These are phyloP conservation scores for Andrena trimmerana DNA, from an alignment of 2,888 invertebrate species.

Conservation along the genomic window DNA sequence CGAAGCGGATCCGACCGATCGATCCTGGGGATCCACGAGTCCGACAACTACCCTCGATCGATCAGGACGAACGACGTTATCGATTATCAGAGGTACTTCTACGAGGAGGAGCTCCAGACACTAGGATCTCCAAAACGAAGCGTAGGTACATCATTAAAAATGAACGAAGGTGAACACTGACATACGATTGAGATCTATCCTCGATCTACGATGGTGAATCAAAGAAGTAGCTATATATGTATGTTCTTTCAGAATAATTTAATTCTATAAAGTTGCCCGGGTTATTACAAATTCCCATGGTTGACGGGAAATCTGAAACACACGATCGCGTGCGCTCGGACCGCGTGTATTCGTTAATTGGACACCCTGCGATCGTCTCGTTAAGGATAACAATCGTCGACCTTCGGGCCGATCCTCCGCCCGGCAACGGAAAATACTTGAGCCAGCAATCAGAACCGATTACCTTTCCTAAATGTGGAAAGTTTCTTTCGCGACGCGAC, in stretches of 20 bases:
- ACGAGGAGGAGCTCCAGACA: neutral
- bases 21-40: slow-evolving; percentile 23
- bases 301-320: neutral
- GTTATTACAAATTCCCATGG: neutral
- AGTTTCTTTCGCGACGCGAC: neutral
- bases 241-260: neutral
- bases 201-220: slow-evolving; percentile 10
- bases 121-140: neutral
- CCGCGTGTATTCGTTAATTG: neutral
- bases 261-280: slow-evolving; percentile 7
- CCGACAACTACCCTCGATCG: neutral
- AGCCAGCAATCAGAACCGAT: neutral
- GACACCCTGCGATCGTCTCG: neutral
- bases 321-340: neutral
- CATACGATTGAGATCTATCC: neutral
- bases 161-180: neutral
- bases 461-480: neutral
- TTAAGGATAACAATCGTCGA: no score
- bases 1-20: slow-evolving; percentile 15
- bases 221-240: slow-evolving; percentile 3
- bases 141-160: neutral
- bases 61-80: neutral
- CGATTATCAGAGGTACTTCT: neutral
- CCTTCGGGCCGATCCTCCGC: neutral
- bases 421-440: neutral